Evolutionary conservation across 2,888 invertebrate species (phyloP).

Genomic region (Acronicta alni): DNA sequence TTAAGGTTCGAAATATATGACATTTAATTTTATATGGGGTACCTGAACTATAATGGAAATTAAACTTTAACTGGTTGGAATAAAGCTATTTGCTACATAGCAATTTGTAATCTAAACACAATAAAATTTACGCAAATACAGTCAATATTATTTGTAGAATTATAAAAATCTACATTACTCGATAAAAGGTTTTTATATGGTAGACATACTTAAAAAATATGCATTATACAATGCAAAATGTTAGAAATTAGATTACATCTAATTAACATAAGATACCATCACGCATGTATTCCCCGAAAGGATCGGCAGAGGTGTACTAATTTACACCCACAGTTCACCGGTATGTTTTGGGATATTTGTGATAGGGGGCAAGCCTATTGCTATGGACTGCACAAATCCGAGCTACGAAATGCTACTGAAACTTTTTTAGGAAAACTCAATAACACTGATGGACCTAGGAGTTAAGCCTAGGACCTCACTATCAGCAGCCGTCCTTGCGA

Average conservation of each 20-base stretch:
- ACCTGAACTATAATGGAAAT: slow-evolving; percentile 31
- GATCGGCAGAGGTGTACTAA: neutral
- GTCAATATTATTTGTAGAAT: no score
- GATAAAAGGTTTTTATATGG: neutral
- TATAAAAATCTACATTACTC: no score
- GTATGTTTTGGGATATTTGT: no score
- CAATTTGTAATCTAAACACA: slow-evolving; percentile 26
- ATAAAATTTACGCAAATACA: neutral
- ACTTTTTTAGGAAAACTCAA: no score
- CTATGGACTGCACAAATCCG: no score
- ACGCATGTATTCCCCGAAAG: neutral
- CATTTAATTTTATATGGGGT: slow-evolving; percentile 14
- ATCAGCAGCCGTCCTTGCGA: no score
- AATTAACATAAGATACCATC: slow-evolving; percentile 26
- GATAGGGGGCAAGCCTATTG: no score
- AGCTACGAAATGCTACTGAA: neutral
- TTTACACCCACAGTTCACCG: no score
- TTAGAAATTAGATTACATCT: slow-evolving; percentile 46
- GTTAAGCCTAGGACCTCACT: no score
- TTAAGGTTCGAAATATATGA: neutral
- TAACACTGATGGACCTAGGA: no score
- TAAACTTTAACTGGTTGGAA: slow-evolving; percentile 12
- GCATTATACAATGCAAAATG: slow-evolving; percentile 43
- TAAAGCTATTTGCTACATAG: slow-evolving; percentile 14
- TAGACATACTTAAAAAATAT: slow-evolving; percentile 23